These are phyloP conservation scores for Drosophila miranda DNA, from an alignment of 1,140 invertebrate species.

Conservation along the genomic window DNA sequence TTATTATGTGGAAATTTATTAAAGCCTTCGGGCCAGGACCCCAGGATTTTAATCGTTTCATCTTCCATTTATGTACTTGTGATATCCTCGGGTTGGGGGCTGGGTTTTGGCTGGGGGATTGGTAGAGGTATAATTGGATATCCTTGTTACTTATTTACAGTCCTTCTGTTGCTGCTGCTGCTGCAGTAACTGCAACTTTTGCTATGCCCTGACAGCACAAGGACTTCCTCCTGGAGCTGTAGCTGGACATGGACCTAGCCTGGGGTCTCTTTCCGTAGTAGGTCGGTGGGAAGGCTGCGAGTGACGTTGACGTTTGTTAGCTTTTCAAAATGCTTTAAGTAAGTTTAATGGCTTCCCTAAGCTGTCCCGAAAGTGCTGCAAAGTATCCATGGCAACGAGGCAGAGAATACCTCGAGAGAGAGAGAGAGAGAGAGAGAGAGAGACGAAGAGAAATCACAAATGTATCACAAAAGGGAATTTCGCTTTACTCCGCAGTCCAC, in stretches of 20 bases:
- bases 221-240: not conserved
- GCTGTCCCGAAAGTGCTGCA: conserved; percentile 56
- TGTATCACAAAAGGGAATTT: conserved; percentile 25
- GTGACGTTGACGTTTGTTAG: conserved; percentile 70
- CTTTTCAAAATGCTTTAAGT: conserved; percentile 74
- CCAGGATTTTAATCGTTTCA: conserved; percentile 64
- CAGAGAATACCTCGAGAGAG: conserved; percentile 2
- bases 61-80: conserved; percentile 44
- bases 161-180: conserved; percentile 33
- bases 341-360: conserved; percentile 74
- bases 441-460: conserved; percentile 22
- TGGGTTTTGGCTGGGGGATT: conserved; percentile 11
- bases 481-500: not conserved
- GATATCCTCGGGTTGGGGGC: not conserved
- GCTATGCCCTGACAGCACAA: conserved; percentile 23
- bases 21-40: conserved; percentile 62
- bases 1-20: conserved; percentile 78
- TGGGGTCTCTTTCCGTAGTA: no score
- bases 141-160: conserved; percentile 75
- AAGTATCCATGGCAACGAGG: conserved; percentile 36
- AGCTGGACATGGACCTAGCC: conserved; percentile 17
- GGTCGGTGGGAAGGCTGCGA: conserved; percentile 36
- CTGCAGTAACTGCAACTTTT: conserved; percentile 28
- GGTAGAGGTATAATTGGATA: conserved; percentile 75
- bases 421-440: not conserved